phyloP scores from a whole-genome alignment of 2,888 invertebrate genomes.

The Tenthredo distinguenda region DNA sequence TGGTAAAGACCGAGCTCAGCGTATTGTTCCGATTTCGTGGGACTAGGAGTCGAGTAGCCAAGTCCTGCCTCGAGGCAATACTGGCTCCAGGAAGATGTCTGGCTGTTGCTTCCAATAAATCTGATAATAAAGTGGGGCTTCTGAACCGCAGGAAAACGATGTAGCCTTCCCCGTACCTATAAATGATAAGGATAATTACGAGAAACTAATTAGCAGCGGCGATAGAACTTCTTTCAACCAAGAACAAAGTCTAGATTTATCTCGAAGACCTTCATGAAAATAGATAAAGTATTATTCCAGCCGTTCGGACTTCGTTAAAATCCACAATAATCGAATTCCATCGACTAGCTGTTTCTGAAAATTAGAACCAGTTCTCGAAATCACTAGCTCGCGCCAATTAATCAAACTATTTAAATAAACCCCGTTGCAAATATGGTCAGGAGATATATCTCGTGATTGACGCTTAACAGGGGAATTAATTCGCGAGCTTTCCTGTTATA shows the following conservation, averaged over 20 bases:
- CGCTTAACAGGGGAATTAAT: conserved; percentile 21
- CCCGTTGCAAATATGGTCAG: neutral
- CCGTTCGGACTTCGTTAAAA: neutral
- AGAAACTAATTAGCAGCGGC: neutral
- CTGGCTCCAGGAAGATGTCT: conserved; percentile 75
- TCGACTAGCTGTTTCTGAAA: neutral
- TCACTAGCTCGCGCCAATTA: neutral
- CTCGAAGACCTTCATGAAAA: neutral
- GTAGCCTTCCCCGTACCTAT: conserved; percentile 81
- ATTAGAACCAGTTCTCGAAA: neutral
- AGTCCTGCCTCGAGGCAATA: conserved; percentile 77
- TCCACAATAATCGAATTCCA: neutral
- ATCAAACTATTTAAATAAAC: neutral
- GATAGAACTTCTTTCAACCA: neutral
- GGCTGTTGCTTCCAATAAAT: conserved; percentile 73
- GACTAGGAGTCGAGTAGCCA: conserved; percentile 79
- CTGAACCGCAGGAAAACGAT: conserved; percentile 78
- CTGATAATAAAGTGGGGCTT: conserved; percentile 65
- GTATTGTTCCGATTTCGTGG: conserved; percentile 77
- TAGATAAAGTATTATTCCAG: neutral
- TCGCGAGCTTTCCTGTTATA: conserved; percentile 38
- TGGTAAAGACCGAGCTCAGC: conserved; percentile 79
- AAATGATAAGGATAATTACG: conserved; percentile 46
- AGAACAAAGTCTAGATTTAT: neutral
- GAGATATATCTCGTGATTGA: neutral